Evolutionary conservation across 1,140 invertebrate genomes (phyloP), one percentile per base, ranked within the genome.

Genomic region (Araneus ventricosus): DNA sequence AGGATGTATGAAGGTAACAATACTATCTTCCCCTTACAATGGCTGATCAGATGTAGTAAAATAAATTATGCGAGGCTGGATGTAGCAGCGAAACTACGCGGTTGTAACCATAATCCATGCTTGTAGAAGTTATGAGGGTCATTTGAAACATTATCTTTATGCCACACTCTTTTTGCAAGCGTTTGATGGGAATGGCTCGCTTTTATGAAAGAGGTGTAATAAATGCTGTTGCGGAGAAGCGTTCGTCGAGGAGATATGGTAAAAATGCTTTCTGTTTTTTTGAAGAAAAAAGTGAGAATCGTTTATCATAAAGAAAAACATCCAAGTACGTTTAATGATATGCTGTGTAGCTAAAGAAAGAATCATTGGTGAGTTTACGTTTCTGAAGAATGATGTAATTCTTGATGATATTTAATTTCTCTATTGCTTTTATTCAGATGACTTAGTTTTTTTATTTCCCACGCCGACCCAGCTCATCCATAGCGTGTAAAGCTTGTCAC

Each of bases 71-170:
- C 37, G 70, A 75, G 70, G 27, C 14, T 10, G 30, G 27, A 34
- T 7, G 20, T 17, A 20, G 20, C 27, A 34, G 20, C 27, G 70
- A 75, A 34, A 34, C 41, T 39, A 41, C 45, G 7, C 24, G 39
- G 80, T 45, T 84, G 45, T 84, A 84, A 84, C 80, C 80, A 84
- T 84, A 41, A 84, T 84, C 80, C 39, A 45, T 45, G 39, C 80
- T 52, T 41, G 39, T 30, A 84, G 80, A 10, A 84, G 39, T 84
- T 84, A 84, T 84, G 80, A 52, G 45, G 45, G 80, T 52, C 45
- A 52, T 84, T 84, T 41, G 45, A 84, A 84, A 52, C 39, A 45
- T 84, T 84, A 84, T 84, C 45, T 84, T 84, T 41, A 84, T 84
- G 39, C 39, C 39, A 7, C 80, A 84, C 39, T 84, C 39, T 75